These are phyloP conservation scores for Drosophila micromelanica DNA, from an alignment of 1,140 invertebrate species.

Conservation along the genomic window DNA sequence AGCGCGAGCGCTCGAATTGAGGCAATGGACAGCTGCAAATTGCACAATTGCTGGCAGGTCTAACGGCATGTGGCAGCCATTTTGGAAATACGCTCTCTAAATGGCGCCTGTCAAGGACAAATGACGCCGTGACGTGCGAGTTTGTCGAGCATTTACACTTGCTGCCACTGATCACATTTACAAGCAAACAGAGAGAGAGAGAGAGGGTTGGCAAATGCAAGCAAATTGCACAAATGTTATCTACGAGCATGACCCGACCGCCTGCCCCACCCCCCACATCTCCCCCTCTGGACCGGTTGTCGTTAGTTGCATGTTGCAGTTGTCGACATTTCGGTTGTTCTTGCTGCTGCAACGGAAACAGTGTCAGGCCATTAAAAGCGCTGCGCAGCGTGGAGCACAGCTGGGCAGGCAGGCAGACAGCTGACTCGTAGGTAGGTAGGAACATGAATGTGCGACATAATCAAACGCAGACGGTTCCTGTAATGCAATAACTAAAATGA, in stretches of 20 bases:
- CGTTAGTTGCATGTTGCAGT: constrained; percentile 71
- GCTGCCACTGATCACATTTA: constrained; percentile 75
- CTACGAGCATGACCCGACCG: constrained; percentile 11
- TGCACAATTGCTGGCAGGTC: constrained; percentile 59
- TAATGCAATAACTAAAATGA: constrained; percentile 82
- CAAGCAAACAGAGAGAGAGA: constrained; percentile 27
- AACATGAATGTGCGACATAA: constrained; percentile 70
- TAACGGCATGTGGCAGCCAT: constrained; percentile 66
- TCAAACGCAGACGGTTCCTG: constrained; percentile 74
- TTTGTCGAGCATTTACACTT: constrained; percentile 66
- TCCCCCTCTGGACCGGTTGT: constrained; percentile 44
- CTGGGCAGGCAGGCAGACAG: constrained; percentile 8
- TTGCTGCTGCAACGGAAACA: constrained; percentile 68
- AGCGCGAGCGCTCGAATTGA: constrained; percentile 41
- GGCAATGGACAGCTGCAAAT: constrained; percentile 71
- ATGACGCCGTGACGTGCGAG: constrained; percentile 65
- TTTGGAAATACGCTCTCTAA: constrained; percentile 68
- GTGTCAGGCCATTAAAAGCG: constrained; percentile 77
- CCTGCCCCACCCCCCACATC: neutral
- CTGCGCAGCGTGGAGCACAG: constrained; percentile 6
- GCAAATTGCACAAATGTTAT: constrained; percentile 75
- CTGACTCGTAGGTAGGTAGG: constrained; percentile 44
- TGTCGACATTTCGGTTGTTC: constrained; percentile 42
- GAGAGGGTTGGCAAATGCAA: constrained; percentile 53
- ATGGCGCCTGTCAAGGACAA: constrained; percentile 79